Conservation (phyloP, 2,113 vertebrate genomes). For the Myiozetetes cayanensis region DNA sequence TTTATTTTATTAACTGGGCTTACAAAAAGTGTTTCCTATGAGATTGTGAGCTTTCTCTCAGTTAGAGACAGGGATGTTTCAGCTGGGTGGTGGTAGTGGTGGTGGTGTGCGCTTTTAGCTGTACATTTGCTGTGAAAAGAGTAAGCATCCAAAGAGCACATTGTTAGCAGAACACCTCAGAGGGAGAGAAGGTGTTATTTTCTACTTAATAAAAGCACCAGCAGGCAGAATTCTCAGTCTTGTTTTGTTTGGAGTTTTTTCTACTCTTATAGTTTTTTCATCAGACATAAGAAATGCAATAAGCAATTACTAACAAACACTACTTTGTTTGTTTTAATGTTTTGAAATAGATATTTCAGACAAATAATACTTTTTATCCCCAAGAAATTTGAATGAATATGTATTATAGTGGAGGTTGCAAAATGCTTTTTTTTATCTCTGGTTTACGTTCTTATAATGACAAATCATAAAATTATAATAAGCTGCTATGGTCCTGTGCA, state of each 20-base stretch:
- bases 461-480: not conserved
- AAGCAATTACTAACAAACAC: not conserved
- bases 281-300: not conserved
- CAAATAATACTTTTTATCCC: not conserved
- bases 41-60: not conserved
- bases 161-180: constrained; percentile 1
- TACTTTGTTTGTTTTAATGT: not conserved
- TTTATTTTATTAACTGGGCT: not conserved
- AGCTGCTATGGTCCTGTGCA: not conserved
- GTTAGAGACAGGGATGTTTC: not conserved
- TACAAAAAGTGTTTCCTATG: not conserved
- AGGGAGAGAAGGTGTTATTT: not conserved
- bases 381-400: not conserved
- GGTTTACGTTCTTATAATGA: not conserved
- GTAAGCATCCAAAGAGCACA: not conserved
- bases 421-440: not conserved
- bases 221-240: not conserved
- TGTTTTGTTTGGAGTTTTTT: not conserved
- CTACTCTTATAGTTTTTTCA: not conserved
- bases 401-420: not conserved
- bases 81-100: not conserved
- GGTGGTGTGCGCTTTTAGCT: not conserved
- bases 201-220: constrained; percentile 4
- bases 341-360: not conserved
- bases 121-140: constrained; percentile 17